Evolutionary conservation across 92 coral and sea anemone species (phyloP), one percentile per base, ranked within the genome.

Genomic region (Pocillopora grandis): DNA sequence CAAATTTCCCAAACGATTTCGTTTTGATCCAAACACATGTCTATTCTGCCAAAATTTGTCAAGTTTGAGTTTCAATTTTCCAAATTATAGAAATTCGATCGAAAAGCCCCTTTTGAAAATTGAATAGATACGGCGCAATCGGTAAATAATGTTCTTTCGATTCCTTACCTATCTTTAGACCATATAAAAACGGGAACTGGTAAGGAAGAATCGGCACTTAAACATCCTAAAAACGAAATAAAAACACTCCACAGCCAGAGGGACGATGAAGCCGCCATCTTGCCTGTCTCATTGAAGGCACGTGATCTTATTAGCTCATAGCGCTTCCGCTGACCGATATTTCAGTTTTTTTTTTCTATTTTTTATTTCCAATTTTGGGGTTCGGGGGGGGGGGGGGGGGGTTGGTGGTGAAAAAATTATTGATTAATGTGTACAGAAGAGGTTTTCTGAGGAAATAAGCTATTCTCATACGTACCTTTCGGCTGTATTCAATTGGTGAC

Each of bases 101-200:
- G 49, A 70, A 18, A 55, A n/a, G 19, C 49, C 60, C 52, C 62
- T 10, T 1, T 27, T 11, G 15, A 17, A 59, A 63, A 4, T 49
- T 27, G 12, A 18, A 52, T 6, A 58, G 17, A 5, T 67, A 42
- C 52, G 8, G 52, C 1, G 52, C 52, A 3, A 62, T 49, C 27
- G 37, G 64, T 55, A 65, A 37, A 33, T 48, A 49, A 75, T 78
- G 11, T n/a, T 75, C 7, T 3, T 65, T 37, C 18, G 9, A 77
- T 59, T 12, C 62, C 85, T 92, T 89, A 91, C 99, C 99, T 94
- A 81, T 97, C 94, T 62, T 92, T 91, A 2, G 99, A 97, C 99
- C 99, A 97, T 66, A 97, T 92, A 52, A 97, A 66, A 19, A 97
- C 95, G 69, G 99, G 98, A 58, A 94, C 98, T 66, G 94, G 90